Evolutionary conservation across 2,797 vertebrate species (phyloP), one percentile per base, ranked within the genome.

Genomic region (Cuniculus paca): DNA sequence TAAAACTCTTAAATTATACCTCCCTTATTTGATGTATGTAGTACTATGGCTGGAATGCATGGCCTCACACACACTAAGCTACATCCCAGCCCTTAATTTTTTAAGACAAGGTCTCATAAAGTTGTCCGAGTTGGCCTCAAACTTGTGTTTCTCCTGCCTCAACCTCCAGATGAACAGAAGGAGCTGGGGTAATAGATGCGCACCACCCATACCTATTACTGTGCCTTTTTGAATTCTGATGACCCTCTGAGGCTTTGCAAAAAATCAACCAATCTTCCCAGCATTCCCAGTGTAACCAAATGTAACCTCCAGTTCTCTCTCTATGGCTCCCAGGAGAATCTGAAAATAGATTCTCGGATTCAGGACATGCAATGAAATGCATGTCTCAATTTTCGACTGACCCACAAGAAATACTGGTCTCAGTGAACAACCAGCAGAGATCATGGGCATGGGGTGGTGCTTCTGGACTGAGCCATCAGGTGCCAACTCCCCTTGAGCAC

Each of bases 241-340:
- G 77, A 77, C 63, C 36, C 31, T 39, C 0, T 0, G 10, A 56
- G 14, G 16, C 20, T 97, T 80, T 31, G 22, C 60, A 89, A 81
- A 87, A 80, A 45, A 54, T 72, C 20, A 88, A 22, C 42, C 54
- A 58, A 75, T 82, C 39, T 86, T 65, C 36, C 26, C 5, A 50
- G 48, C 8, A 22, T 31, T 50, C 14, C 52, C 48, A 58, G 9
- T 19, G 54, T 79, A 90, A 93, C 79, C 82, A 87, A 74, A 91
- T 31, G 61, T 34, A 83, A 80, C 56, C 88, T 79, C 34, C 0
- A 2, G 19, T 54, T 87, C 65, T 90, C 60, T 80, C 75, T 52
- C 72, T 16, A 6, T n/a, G 48, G 52, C 16, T 85, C 81, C 87
- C 14, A 10, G 2, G 68, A 97, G 80, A 96, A 70, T 17, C 54